These are phyloP conservation scores for Novumbra hubbsi DNA, from an alignment of 2,797 vertebrate species.

Conservation along the genomic window DNA sequence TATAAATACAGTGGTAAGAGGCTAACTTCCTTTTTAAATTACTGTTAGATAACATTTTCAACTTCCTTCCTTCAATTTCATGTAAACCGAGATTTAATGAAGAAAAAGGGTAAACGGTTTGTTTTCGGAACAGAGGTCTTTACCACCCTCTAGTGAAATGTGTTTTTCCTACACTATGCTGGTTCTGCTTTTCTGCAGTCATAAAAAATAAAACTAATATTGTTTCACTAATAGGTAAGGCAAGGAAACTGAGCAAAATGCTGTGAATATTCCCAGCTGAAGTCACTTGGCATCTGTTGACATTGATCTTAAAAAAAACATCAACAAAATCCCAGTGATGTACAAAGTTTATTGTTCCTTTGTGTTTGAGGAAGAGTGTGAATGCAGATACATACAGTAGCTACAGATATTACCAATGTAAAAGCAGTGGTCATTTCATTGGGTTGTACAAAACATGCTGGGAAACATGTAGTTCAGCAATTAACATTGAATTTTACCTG, in stretches of 20 bases:
- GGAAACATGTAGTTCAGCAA: slow-evolving; percentile 39
- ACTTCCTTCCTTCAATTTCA: not conserved
- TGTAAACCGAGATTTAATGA: not conserved
- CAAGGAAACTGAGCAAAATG: not conserved
- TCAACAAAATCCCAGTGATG: slow-evolving; percentile 36
- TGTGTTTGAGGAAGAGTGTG: slow-evolving; percentile 39
- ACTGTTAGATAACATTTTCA: not conserved
- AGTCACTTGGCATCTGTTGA: not conserved
- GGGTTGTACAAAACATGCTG: slow-evolving; percentile 60
- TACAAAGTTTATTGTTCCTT: slow-evolving; percentile 62
- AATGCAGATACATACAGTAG: slow-evolving; percentile 52
- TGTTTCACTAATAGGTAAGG: not conserved
- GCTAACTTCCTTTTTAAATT: not conserved
- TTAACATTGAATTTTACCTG: slow-evolving; percentile 28
- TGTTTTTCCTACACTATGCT: slow-evolving; percentile 37
- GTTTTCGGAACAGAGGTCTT: slow-evolving; percentile 16
- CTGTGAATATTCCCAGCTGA: not conserved
- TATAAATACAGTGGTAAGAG: no score
- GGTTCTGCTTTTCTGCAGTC: not conserved
- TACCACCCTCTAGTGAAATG: slow-evolving; percentile 53
- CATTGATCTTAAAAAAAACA: slow-evolving; percentile 6
- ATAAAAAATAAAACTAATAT: not conserved
- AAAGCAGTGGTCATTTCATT: slow-evolving; percentile 35
- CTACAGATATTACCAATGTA: slow-evolving; percentile 34
- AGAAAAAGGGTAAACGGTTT: not conserved